phyloP scores from a whole-genome alignment of 2,113 vertebrate species.

The Osmerus eperlanus region DNA sequence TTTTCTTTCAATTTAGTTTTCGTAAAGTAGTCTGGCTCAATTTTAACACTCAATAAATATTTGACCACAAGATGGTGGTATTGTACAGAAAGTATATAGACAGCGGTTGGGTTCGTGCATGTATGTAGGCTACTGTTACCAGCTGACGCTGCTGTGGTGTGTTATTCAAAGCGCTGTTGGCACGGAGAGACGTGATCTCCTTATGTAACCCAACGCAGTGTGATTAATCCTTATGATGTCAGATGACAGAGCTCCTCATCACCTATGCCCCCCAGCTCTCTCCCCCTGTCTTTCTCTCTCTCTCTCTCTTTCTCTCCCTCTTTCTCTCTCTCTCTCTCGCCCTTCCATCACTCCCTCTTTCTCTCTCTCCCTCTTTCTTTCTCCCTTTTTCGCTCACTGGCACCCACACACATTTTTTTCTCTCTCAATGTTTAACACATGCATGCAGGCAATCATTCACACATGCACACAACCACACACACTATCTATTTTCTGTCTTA shows the following conservation, averaged over 20 bases:
- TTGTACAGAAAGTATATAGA: not conserved
- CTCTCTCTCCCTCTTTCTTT: not conserved
- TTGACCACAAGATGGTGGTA: conserved; percentile 31
- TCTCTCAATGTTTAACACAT: not conserved
- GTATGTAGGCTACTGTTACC: not conserved
- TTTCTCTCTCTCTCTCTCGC: not conserved
- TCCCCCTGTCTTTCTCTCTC: not conserved
- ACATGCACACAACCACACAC: too few relatives aligned
- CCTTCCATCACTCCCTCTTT: not conserved
- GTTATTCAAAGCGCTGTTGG: conserved; percentile 30
- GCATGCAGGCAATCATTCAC: too few relatives aligned
- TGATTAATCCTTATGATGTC: conserved; percentile 58
- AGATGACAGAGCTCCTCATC: conserved; percentile 43
- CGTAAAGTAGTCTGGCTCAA: not conserved
- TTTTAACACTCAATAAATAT: too few relatives aligned
- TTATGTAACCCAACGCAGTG: conserved; percentile 49
- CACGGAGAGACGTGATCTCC: conserved; percentile 18
- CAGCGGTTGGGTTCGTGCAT: not conserved
- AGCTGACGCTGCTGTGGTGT: conserved; percentile 13
- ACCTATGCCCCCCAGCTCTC: conserved; percentile 20
- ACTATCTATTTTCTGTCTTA: too few relatives aligned
- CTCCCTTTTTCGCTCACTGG: not conserved
- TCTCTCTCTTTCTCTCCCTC: not conserved
- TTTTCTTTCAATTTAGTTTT: not conserved
- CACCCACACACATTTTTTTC: not conserved